Evolutionary conservation across 2,797 vertebrate genomes (phyloP).

Genomic region (Vultur gryphus): DNA sequence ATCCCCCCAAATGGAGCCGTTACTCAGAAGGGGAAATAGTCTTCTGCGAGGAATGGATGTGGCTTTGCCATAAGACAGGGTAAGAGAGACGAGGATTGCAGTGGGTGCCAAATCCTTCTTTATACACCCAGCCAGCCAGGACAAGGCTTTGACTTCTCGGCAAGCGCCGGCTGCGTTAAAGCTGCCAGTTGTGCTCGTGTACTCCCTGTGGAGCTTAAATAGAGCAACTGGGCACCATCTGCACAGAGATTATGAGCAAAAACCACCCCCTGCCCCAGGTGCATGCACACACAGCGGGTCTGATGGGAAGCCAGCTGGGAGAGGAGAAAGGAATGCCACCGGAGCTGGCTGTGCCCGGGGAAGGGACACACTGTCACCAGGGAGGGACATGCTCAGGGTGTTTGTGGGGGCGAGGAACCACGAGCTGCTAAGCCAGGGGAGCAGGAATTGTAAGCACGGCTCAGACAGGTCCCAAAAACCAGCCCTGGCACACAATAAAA

Average conservation of each 20-base stretch:
- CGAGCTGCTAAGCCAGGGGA: neutral
- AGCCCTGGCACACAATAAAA: neutral
- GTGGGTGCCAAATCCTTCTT: neutral
- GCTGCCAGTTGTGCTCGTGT: accelerated
- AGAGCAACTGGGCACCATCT: neutral
- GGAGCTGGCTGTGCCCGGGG: neutral
- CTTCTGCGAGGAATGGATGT: neutral
- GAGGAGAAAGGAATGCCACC: neutral
- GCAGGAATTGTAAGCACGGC: neutral
- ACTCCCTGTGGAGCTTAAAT: neutral
- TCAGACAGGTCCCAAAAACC: neutral
- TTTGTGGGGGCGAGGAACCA: neutral
- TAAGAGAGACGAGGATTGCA: neutral
- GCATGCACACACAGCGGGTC: accelerated
- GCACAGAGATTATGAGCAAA: neutral
- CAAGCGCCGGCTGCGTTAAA: accelerated
- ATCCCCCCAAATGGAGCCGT: neutral
- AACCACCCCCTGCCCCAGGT: neutral
- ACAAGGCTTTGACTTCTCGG: neutral
- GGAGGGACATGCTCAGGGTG: accelerated
- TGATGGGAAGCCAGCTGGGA: neutral
- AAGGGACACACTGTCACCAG: neutral
- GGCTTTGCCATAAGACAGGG: neutral
- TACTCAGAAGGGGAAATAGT: neutral
- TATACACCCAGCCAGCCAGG: neutral